A percentile compares a stretch with the other conserved stretches of the same genome.
Conservation (phyloP, 2,797 vertebrate species). For the Megaceryle alcyon region DNA sequence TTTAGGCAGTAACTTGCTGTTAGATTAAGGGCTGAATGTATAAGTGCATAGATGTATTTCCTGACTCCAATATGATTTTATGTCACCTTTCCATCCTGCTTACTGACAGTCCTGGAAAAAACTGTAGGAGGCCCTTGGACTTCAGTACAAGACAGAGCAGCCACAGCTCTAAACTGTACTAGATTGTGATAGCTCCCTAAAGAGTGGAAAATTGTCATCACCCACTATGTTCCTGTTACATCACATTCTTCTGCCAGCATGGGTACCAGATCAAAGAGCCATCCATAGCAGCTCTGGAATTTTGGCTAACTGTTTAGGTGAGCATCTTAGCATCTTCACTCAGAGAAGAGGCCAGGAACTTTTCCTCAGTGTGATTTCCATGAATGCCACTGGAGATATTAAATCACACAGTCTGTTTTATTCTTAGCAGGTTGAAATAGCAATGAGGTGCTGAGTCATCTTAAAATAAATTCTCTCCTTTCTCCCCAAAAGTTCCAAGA, state of each 20-base stretch:
- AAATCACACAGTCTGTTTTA: neutral
- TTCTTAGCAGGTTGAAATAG: neutral
- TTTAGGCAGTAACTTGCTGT: neutral
- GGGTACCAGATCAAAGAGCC: neutral
- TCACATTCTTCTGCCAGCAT: neutral
- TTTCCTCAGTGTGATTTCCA: neutral
- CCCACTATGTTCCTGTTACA: neutral
- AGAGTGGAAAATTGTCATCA: neutral
- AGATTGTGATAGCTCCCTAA: neutral
- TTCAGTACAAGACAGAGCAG: neutral
- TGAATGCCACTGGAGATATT: neutral
- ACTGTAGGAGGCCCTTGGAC: neutral
- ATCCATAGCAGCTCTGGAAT: neutral
- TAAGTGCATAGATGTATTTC: neutral
- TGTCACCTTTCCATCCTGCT: neutral
- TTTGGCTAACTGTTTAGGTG: neutral
- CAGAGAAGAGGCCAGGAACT: neutral
- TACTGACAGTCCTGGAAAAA: neutral
- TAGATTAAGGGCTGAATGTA: neutral
- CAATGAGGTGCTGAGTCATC: neutral
- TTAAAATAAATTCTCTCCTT: constrained; percentile 16
- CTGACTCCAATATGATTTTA: neutral
- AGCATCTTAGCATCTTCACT: neutral
- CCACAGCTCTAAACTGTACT: neutral
- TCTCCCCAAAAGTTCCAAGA: neutral